Evolutionary conservation across 2,888 invertebrate species (phyloP), one percentile per base, ranked within the genome.

Genomic region (Spilarctia lutea): DNA sequence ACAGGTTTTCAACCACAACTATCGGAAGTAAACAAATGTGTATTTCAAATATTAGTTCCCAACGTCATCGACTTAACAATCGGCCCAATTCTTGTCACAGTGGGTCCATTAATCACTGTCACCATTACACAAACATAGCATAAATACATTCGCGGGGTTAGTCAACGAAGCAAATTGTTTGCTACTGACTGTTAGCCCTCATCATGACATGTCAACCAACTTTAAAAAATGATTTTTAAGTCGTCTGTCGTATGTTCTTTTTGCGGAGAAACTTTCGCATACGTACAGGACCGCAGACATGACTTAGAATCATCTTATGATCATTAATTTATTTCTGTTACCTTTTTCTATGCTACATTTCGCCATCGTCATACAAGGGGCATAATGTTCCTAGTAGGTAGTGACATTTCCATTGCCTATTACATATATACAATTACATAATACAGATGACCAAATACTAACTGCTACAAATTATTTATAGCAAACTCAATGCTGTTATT

Each of bases 21-120:
- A 0, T 45, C 11, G 16, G 18, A 42, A 33, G 24, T 27, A 39
- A 63, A 69, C 10, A 65, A 68, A 63, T 35, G 67, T 35, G 35
- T 56, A 30, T 30, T 45, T 30, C 35, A 48, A 72, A 65, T 35
- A 65, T 33, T 27, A 24, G 13, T 71, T 20, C 11, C 10, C 45
- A 67, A 39, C 66, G 56, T 33, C 60, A 69, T 65, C 33, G 35
- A 52, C 35, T 68, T 65, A 20, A 35, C 65, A 35, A 65, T 35
- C 33, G 45, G n/a, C 18, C 67, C n/a, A 72, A 6, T 63, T 63
- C 60, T 63, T 30, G 60, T 63, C 60, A 63, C 27, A 63, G 60
- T 27, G 6, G 27, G n/a, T 63, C 30, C 71, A 75, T 75, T 68
- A 39, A 75, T 75, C 75, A 72, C 71, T 75, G 75, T 75, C 75